Base-by-base conservation (phyloP, 2,888 invertebrate species). In the Xiphydria camelus region DNA sequence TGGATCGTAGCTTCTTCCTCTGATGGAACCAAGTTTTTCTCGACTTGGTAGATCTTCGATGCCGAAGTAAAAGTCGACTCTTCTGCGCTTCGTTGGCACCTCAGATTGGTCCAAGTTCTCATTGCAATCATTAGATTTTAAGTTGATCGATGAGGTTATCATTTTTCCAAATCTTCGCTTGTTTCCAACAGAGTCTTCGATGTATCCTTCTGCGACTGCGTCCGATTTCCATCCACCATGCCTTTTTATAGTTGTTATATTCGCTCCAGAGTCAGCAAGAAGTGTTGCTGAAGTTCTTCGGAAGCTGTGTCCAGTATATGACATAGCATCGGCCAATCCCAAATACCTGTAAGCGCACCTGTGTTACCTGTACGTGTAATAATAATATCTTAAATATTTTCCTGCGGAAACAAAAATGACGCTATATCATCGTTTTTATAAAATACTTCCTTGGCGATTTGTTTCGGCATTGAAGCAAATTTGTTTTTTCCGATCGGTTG, bases 371-470 rank as follows among this genome's bases (percentile, higher is more conserved):
- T 23, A 9, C n/a, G 7, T 23, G 7, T 23, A 1, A 23, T n/a
- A n/a, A n/a, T n/a, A n/a, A n/a, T n/a, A n/a, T n/a, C 2, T 23
- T 23, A 23, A 23, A 23, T 23, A 23, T 23, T 2, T 9, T 23
- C 1, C 23, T n/a, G n/a, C n/a, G 9, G n/a, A n/a, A n/a, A 7
- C n/a, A 23, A 23, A 23, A 23, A n/a, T n/a, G n/a, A n/a, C n/a
- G n/a, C n/a, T n/a, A n/a, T n/a, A n/a, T n/a, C n/a, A n/a, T n/a
- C n/a, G n/a, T 23, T 23, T 9, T 23, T 2, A 23, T 23, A 23
- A 9, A 9, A 23, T 23, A 39, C 9, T 9, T 43, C 45, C 22
- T 48, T 46, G 38, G 44, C 47, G 25, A 19, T 26, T 51, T 51
- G 47, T 52, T 37, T 23, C 7, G 23, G 23, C 23, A 23, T 23